Evolutionary conservation across 2,113 vertebrate genomes (phyloP).

Genomic region (Pithys albifrons): DNA sequence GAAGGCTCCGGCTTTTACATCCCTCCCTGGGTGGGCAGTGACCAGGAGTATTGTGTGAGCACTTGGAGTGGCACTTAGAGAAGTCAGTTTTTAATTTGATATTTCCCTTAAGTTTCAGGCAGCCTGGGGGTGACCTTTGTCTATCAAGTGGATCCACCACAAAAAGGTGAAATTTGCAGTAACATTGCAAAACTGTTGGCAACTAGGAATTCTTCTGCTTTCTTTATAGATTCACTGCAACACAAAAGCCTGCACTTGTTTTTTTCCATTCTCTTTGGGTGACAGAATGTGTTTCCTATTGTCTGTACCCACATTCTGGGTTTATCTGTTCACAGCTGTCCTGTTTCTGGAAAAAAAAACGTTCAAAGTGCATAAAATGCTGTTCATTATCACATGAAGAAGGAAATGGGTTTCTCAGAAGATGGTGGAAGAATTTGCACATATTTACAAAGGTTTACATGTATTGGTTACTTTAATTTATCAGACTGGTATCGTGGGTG

Average conservation of each 20-base stretch:
- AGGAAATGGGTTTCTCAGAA: neutral
- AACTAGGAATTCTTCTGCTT: neutral
- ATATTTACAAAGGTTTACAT: neutral
- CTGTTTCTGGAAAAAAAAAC: neutral
- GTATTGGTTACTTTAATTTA: neutral
- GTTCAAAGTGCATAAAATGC: neutral
- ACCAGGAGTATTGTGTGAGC: neutral
- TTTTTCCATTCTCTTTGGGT: neutral
- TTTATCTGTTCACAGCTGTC: neutral
- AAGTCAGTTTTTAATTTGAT: neutral
- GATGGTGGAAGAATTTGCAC: neutral
- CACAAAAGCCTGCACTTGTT: neutral
- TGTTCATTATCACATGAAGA: neutral
- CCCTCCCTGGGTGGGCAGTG: neutral
- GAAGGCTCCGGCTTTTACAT: neutral
- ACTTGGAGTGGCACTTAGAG: neutral
- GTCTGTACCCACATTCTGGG: neutral
- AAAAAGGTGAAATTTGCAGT: neutral
- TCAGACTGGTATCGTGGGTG: neutral
- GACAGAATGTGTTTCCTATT: neutral
- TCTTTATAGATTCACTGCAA: neutral
- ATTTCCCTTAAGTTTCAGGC: neutral
- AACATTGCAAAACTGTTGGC: neutral
- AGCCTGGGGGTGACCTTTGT: neutral
- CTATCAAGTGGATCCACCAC: neutral